Percentiles rank a stretch among this genome's conserved stretches.
phyloP scores from a whole-genome alignment of 2,113 vertebrate genomes.

The Pedetes capensis region DNA sequence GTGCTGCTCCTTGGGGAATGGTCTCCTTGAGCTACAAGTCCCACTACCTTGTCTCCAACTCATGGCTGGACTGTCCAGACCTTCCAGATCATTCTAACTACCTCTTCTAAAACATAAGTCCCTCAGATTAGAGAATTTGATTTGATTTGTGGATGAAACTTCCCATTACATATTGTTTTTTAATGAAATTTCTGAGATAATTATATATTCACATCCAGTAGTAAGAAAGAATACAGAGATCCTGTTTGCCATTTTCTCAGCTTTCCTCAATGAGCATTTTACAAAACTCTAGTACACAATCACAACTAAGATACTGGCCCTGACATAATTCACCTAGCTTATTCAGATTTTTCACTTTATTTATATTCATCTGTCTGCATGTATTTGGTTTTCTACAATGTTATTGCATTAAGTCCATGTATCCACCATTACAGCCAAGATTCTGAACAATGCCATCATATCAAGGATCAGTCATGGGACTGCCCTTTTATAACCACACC shows the following conservation, averaged over 20 bases:
- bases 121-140: neutral
- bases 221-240: neutral
- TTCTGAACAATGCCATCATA: neutral
- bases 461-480: neutral
- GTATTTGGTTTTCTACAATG: neutral
- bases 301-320: neutral
- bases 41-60: neutral
- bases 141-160: neutral
- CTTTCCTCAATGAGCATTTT: neutral
- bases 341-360: neutral
- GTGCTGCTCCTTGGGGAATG: neutral
- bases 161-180: neutral
- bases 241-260: neutral
- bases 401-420: neutral
- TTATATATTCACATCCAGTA: neutral
- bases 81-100: neutral
- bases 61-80: neutral
- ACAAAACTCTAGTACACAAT: constrained; percentile 7
- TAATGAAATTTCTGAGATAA: neutral
- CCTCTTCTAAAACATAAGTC: neutral
- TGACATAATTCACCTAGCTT: neutral
- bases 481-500: neutral
- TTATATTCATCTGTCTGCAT: neutral
- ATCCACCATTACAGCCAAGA: neutral
- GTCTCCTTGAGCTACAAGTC: neutral